Conservation (phyloP, 2,113 vertebrate species). For the Oreochromis niloticus region DNA sequence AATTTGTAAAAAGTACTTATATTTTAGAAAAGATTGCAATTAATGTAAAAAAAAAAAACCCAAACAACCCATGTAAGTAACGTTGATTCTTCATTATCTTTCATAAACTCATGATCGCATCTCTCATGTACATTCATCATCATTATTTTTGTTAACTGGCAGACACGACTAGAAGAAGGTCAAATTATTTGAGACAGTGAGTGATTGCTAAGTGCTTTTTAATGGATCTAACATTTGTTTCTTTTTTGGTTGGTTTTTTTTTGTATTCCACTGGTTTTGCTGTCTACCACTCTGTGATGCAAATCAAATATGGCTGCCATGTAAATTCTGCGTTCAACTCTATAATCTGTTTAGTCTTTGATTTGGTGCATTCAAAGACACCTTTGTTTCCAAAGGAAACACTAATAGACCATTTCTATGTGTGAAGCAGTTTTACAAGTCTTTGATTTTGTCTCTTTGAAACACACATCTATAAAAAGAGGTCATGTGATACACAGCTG, state of each 20-base stretch:
- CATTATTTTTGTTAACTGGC: not conserved
- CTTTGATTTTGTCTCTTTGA: conserved; percentile 67
- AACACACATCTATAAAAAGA: conserved; percentile 46
- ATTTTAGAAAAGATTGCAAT: not conserved
- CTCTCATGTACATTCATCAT: not conserved
- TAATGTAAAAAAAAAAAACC: accelerated
- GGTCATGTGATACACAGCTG: conserved; percentile 55
- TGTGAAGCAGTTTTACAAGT: conserved; percentile 44
- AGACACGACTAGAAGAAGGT: not conserved
- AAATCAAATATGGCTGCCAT: conserved; percentile 41
- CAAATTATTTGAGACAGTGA: not conserved
- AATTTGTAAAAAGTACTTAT: not conserved
- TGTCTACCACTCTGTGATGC: not conserved
- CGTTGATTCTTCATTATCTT: not conserved
- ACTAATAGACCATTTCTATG: conserved; percentile 50
- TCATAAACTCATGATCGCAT: not conserved
- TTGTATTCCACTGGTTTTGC: not conserved
- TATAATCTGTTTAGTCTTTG: conserved; percentile 51
- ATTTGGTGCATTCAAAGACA: conserved; percentile 59
- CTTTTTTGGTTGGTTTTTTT: not conserved
- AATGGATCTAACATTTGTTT: not conserved
- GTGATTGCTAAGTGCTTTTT: not conserved
- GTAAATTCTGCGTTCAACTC: conserved; percentile 24
- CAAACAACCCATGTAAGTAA: not conserved
- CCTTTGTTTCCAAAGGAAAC: conserved; percentile 61